Evolutionary conservation across 2,113 vertebrate species (phyloP).

Genomic region (Cyprinus carpio): DNA sequence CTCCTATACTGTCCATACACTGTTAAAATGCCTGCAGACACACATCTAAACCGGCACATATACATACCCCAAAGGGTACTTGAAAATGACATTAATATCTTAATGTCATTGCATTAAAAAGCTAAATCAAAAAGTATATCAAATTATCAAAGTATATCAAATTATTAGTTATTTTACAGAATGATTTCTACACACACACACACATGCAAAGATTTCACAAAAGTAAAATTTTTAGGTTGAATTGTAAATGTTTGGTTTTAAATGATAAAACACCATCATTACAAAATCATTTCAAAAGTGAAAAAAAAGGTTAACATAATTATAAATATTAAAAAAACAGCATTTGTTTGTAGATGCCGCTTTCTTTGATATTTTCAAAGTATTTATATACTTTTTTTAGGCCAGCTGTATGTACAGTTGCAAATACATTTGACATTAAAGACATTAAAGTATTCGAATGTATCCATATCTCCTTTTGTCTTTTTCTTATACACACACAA

Average conservation of each 20-base stretch:
- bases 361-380: not conserved
- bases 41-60: not conserved
- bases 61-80: not conserved
- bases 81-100: not conserved
- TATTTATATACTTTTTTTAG: not conserved
- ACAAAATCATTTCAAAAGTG: not conserved
- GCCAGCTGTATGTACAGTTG: not conserved
- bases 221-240: not conserved
- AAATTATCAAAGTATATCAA: too few species aligned
- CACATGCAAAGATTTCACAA: not conserved
- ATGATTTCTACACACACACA: too few species aligned
- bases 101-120: not conserved
- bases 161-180: too few species aligned
- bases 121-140: not conserved
- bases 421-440: not conserved
- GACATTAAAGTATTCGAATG: not conserved
- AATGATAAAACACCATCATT: not conserved
- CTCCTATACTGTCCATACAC: not conserved
- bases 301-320: too few species aligned
- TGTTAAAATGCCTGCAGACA: not conserved
- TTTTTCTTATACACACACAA: slow-evolving; percentile 18
- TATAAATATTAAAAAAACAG: not conserved
- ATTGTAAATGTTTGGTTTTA: not conserved
- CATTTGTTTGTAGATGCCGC: not conserved
- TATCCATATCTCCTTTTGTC: not conserved